Percentiles rank a stretch among this genome's conserved stretches.
Conservation (phyloP, 2,113 vertebrate genomes). For the Machaerirhynchus nigripectus region DNA sequence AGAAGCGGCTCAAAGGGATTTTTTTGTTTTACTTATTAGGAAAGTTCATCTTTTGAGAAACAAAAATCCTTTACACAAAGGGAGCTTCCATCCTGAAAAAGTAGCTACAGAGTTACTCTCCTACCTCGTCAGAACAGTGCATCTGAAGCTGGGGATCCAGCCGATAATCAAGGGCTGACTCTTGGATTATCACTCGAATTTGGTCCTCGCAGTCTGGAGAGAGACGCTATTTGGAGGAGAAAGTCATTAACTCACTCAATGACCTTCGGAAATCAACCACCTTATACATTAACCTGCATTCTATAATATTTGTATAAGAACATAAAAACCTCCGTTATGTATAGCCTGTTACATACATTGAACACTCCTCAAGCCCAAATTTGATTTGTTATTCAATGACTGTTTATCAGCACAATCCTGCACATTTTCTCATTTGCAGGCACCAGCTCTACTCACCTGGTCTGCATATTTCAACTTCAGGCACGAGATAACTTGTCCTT, state of each 20-base stretch:
- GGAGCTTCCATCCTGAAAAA: neutral
- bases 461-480: slow-evolving; percentile 96
- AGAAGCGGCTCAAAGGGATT: neutral
- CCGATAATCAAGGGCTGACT: slow-evolving; percentile 94
- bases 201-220: slow-evolving; percentile 96
- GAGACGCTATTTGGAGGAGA: slow-evolving; percentile 78
- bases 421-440: neutral
- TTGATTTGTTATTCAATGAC: neutral
- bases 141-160: slow-evolving; percentile 96
- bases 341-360: fast-evolving
- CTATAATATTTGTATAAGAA: fast-evolving
- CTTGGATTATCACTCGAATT: slow-evolving; percentile 93
- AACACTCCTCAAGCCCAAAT: neutral
- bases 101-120: neutral
- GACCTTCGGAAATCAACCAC: neutral
- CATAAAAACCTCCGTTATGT: neutral
- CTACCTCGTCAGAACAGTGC: slow-evolving; percentile 92
- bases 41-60: neutral
- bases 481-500: slow-evolving; percentile 95
- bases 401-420: fast-evolving
- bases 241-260: neutral
- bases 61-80: neutral
- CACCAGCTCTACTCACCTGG: slow-evolving; percentile 76
- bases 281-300: neutral
- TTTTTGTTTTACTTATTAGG: neutral